A percentile compares a stretch with the other conserved stretches of the same genome.
These are phyloP conservation scores for Dicerorhinus sumatrensis DNA, from an alignment of 2,113 vertebrate genomes.

Conservation along the genomic window DNA sequence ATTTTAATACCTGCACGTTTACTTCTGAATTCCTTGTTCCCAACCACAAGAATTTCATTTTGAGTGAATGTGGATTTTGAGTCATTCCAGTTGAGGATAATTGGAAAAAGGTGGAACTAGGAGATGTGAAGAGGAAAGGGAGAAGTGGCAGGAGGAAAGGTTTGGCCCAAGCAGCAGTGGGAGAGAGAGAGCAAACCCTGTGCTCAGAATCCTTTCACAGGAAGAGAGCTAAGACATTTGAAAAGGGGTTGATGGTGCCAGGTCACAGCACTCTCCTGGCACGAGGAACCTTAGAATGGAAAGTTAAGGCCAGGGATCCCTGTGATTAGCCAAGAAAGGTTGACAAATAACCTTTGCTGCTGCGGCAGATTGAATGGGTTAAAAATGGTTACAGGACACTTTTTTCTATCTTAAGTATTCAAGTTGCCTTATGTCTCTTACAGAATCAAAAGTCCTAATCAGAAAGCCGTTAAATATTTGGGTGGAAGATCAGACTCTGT, in stretches of 20 bases:
- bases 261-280: background rate
- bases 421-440: background rate
- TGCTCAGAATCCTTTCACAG: background rate
- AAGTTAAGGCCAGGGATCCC: background rate
- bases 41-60: conserved; percentile 1
- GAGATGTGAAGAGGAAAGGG: background rate
- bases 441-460: background rate
- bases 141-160: background rate
- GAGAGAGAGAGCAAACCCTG: background rate
- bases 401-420: background rate
- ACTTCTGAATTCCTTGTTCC: conserved; percentile 2
- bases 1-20: background rate
- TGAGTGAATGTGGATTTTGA: conserved; percentile 36
- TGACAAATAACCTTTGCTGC: background rate
- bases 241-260: background rate
- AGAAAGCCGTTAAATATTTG: background rate
- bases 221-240: background rate
- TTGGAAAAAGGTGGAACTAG: conserved; percentile 55
- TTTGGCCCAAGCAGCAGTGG: background rate
- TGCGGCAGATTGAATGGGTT: background rate
- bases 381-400: background rate
- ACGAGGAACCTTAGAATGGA: fast-evolving
- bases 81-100: conserved; percentile 39
- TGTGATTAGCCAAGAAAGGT: fast-evolving
- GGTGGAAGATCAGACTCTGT: background rate